A percentile compares a stretch with the other conserved stretches of the same genome.
These are phyloP conservation scores for Triplophysa dalaica DNA, from an alignment of 2,113 vertebrate genomes.

Conservation along the genomic window DNA sequence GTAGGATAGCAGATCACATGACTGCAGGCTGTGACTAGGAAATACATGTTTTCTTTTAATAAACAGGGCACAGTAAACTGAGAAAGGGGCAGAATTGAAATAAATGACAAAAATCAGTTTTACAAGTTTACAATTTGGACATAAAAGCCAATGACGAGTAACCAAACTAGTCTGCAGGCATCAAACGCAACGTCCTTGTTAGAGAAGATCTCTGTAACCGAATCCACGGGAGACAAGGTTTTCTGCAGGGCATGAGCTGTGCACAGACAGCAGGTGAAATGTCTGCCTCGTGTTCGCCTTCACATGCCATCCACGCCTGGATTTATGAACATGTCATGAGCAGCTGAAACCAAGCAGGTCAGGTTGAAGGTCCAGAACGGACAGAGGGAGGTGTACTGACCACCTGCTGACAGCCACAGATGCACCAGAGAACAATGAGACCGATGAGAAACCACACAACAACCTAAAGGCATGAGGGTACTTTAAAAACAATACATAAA, in stretches of 20 bases:
- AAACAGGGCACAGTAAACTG: not conserved
- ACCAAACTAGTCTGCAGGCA: not conserved
- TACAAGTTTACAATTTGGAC: not conserved
- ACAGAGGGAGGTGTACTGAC: slow-evolving; percentile 36
- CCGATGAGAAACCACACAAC: slow-evolving; percentile 22
- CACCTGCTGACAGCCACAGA: slow-evolving; percentile 50
- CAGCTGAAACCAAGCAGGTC: slow-evolving; percentile 48
- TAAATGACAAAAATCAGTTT: not conserved
- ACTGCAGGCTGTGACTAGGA: slow-evolving; percentile 27
- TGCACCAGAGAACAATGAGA: slow-evolving; percentile 46
- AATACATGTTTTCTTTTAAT: not conserved
- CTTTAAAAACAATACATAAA: not conserved
- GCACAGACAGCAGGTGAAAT: slow-evolving; percentile 46
- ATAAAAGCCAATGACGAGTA: not conserved
- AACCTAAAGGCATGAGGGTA: slow-evolving; percentile 1
- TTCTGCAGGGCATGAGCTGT: slow-evolving; percentile 36
- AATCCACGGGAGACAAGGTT: slow-evolving; percentile 23
- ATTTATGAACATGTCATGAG: slow-evolving; percentile 53
- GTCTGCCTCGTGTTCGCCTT: slow-evolving; percentile 45
- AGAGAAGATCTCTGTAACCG: not conserved
- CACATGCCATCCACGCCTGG: slow-evolving; percentile 43
- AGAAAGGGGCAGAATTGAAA: not conserved
- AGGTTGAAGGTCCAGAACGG: slow-evolving; percentile 44
- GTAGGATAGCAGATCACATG: slow-evolving; percentile 33
- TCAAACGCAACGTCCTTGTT: slow-evolving; percentile 21